Evolutionary conservation across 2,113 vertebrate species (phyloP).

Genomic region (Pseudopodoces humilis): DNA sequence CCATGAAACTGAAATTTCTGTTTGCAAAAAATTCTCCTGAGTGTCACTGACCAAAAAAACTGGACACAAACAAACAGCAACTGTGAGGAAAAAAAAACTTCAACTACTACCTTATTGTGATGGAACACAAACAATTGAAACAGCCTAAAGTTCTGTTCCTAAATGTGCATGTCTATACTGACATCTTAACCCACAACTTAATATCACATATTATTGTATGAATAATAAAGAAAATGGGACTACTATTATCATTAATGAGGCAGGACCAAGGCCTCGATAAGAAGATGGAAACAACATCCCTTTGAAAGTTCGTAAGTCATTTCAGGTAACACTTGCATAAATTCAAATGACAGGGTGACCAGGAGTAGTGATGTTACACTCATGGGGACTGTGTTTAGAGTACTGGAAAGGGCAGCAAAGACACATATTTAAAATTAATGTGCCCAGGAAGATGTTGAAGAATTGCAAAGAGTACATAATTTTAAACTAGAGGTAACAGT

Average conservation of each 20-base stretch:
- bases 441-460: background rate
- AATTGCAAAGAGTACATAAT: background rate
- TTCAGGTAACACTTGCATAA: background rate
- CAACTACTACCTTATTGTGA: background rate
- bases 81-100: background rate
- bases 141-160: background rate
- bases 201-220: background rate
- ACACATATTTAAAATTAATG: background rate
- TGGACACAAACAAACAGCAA: background rate
- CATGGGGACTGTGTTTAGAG: background rate
- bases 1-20: background rate
- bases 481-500: background rate
- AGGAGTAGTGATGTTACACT: background rate
- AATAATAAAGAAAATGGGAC: background rate
- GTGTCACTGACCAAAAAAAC: background rate
- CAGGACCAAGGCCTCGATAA: background rate
- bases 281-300: background rate
- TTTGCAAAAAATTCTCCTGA: background rate
- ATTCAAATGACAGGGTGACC: background rate
- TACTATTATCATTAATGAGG: background rate
- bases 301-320: background rate
- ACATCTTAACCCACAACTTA: background rate
- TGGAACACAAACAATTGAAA: background rate
- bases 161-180: accelerated
- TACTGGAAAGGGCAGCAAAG: background rate